Evolutionary conservation across 2,113 vertebrate genomes (phyloP).

Genomic region (Xiphophorus maculatus): DNA sequence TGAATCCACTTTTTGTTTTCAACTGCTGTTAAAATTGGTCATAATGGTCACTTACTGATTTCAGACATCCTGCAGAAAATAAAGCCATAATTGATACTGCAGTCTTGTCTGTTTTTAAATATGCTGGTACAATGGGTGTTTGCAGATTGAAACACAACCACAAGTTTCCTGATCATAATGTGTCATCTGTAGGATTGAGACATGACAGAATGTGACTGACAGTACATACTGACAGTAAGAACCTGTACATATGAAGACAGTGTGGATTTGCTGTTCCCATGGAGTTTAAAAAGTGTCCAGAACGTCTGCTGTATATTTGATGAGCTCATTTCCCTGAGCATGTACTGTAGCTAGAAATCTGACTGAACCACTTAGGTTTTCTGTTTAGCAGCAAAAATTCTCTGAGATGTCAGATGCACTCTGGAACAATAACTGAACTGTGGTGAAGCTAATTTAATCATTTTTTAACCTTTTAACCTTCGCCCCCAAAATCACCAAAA

Average conservation of each 20-base stretch:
- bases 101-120: neutral
- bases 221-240: conserved; percentile 12
- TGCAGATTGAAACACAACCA: neutral
- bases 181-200: conserved; percentile 9
- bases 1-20: neutral
- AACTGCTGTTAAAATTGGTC: too few species aligned
- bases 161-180: neutral
- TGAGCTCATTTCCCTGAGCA: conserved; percentile 9
- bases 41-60: too few species aligned
- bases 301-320: conserved; percentile 11
- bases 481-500: too few species aligned
- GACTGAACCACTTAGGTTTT: neutral
- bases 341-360: neutral
- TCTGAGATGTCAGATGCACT: neutral
- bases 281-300: conserved; percentile 11
- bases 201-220: neutral
- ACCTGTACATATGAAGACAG: neutral
- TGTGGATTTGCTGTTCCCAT: conserved; percentile 12
- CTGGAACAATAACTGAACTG: neutral
- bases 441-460: neutral
- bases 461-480: too few species aligned
- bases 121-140: neutral
- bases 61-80: too few species aligned
- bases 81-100: too few species aligned
- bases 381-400: conserved; percentile 2